A percentile compares a stretch with the other conserved stretches of the same genome.
phyloP scores from a whole-genome alignment of 2,113 vertebrate species.

The Saccopteryx leptura region DNA sequence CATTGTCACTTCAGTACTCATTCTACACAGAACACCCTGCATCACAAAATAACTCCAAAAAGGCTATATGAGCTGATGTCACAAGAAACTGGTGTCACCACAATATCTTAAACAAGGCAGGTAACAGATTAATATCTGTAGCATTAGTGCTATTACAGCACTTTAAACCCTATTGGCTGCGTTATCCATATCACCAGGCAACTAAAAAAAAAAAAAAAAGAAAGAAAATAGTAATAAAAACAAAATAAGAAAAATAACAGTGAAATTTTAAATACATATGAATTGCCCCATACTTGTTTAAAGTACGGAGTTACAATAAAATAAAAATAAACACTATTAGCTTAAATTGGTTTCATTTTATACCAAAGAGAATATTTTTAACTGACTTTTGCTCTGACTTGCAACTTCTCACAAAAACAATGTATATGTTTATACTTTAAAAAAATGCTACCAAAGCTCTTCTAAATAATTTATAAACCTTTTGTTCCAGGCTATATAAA shows the following conservation, averaged over 20 bases:
- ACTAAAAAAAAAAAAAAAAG: slow-evolving; percentile 31
- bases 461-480: slow-evolving; percentile 41
- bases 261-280: neutral
- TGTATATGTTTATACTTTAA: neutral
- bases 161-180: neutral
- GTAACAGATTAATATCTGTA: slow-evolving; percentile 4
- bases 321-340: slow-evolving; percentile 43
- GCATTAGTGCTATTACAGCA: slow-evolving; percentile 17
- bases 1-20: neutral
- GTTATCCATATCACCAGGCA: neutral
- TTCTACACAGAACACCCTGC: slow-evolving; percentile 54
- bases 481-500: slow-evolving; percentile 8
- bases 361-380: slow-evolving; percentile 38
- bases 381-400: slow-evolving; percentile 7
- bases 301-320: slow-evolving; percentile 57
- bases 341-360: slow-evolving; percentile 49
- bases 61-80: neutral
- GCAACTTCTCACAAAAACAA: slow-evolving; percentile 51
- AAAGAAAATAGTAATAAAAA: slow-evolving; percentile 14
- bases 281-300: slow-evolving; percentile 45
- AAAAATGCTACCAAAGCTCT: slow-evolving; percentile 46
- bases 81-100: neutral
- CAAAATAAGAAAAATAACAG: slow-evolving; percentile 35
- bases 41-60: slow-evolving; percentile 34
- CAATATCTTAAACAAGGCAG: neutral